Conservation (phyloP, 1,140 invertebrate genomes). For the Palaemon carinicauda region DNA sequence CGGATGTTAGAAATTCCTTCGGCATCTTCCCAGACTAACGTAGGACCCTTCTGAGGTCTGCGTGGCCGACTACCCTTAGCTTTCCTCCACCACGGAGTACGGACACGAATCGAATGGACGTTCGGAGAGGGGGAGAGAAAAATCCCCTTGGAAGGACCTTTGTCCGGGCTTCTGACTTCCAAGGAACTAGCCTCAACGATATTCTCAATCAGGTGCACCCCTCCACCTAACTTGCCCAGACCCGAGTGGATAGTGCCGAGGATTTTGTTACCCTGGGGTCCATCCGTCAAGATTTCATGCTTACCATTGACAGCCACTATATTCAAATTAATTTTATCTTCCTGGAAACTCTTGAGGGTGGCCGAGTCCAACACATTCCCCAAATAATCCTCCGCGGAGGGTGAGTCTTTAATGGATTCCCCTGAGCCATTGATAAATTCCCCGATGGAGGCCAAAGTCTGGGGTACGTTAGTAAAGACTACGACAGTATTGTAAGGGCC, state of each 20-base stretch:
- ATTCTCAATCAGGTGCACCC: conserved; percentile 10
- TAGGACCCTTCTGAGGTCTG: conserved; percentile 46
- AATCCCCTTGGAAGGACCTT: not conserved
- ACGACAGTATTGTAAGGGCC: conserved; percentile 49
- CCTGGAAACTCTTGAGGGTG: conserved; percentile 28
- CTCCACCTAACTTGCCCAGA: conserved; percentile 13
- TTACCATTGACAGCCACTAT: not conserved
- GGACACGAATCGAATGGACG: not conserved
- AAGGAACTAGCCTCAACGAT: not conserved
- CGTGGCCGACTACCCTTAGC: conserved; percentile 9
- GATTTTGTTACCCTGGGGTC: not conserved
- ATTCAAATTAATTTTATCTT: conserved; percentile 32
- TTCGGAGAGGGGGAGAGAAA: not conserved
- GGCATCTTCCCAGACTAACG: conserved; percentile 49
- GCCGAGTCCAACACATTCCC: conserved; percentile 6
- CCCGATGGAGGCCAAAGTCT: not conserved
- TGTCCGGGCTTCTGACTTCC: not conserved
- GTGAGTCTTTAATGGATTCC: not conserved
- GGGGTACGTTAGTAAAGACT: conserved; percentile 48
- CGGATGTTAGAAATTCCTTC: conserved; percentile 7
- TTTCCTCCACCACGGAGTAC: conserved; percentile 13
- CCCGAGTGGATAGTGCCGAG: not conserved
- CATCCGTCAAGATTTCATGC: not conserved
- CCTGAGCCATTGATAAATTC: not conserved
- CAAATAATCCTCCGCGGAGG: not conserved